These are phyloP conservation scores for Chaenodraco wilsoni DNA, from an alignment of 2,797 vertebrate species.

Conservation along the genomic window DNA sequence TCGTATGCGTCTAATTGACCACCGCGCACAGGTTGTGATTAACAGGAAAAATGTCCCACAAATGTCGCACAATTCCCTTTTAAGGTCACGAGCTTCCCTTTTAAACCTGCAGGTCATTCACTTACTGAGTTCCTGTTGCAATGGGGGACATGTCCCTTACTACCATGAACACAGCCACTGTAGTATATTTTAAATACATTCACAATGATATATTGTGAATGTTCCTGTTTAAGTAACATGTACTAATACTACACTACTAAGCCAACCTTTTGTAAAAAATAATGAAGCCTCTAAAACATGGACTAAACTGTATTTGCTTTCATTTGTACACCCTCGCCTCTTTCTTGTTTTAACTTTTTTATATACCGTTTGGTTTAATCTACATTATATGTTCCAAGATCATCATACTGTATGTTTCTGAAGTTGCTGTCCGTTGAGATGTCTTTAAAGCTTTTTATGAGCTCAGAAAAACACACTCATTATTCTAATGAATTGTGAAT, in stretches of 20 bases:
- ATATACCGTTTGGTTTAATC: too few relatives aligned
- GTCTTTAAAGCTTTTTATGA: too few relatives aligned
- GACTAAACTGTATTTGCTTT: too few relatives aligned
- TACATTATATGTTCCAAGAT: too few relatives aligned
- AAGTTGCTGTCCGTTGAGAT: too few relatives aligned
- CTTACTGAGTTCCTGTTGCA: constrained; percentile 4
- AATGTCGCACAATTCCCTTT: too few relatives aligned
- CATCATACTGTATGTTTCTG: too few relatives aligned
- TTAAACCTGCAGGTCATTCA: constrained; percentile 25
- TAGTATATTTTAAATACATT: background rate
- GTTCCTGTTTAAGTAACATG: background rate
- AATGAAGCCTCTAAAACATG: too few relatives aligned
- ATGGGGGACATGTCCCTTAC: background rate
- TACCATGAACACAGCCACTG: background rate
- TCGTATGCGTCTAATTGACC: background rate
- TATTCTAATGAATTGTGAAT: constrained; percentile 2
- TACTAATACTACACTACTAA: background rate
- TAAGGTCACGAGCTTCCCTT: background rate
- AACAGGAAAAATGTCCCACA: constrained; percentile 1
- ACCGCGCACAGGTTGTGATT: constrained; percentile 10
- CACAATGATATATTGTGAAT: background rate
- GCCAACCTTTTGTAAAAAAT: too few relatives aligned
- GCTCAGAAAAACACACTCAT: background rate
- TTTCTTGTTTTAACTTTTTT: too few relatives aligned
- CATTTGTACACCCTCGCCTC: too few relatives aligned